Evolutionary conservation across 2,113 vertebrate genomes (phyloP).

Genomic region (Halichoeres trimaculatus): DNA sequence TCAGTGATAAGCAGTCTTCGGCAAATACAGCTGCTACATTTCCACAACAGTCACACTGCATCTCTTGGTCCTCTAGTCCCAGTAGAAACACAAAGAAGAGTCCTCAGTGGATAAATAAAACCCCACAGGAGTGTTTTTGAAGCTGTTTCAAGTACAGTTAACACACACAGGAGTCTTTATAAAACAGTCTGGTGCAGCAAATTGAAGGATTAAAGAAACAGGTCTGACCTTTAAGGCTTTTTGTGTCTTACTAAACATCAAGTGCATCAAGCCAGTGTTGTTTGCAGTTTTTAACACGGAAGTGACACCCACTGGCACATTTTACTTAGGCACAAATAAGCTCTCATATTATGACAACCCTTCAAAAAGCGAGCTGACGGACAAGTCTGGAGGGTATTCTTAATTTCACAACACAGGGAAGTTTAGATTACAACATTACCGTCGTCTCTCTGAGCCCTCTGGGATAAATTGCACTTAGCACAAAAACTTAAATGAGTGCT

Average conservation of each 20-base stretch:
- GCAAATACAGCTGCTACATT: slow-evolving; percentile 43
- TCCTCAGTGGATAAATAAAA: slow-evolving; percentile 13
- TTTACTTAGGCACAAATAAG: slow-evolving; percentile 49
- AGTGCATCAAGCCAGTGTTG: slow-evolving; percentile 31
- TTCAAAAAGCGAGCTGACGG: slow-evolving; percentile 50
- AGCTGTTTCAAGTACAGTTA: slow-evolving; percentile 66
- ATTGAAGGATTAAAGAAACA: slow-evolving; percentile 34
- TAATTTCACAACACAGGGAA: slow-evolving; percentile 43
- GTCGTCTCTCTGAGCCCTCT: slow-evolving; percentile 33
- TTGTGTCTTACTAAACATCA: slow-evolving; percentile 24
- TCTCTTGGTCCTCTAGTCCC: slow-evolving; percentile 24
- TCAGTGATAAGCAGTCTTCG: slow-evolving; percentile 24
- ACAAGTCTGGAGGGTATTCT: slow-evolving; percentile 19
- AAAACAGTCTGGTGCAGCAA: slow-evolving; percentile 50
- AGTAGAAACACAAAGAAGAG: slow-evolving; percentile 7
- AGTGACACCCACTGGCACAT: slow-evolving; percentile 46
- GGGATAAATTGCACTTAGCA: slow-evolving; percentile 51
- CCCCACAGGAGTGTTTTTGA: slow-evolving; percentile 27
- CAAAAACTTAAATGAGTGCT: slow-evolving; percentile 48
- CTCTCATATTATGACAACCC: slow-evolving; percentile 29
- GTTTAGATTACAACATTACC: slow-evolving; percentile 50
- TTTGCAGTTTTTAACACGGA: slow-evolving; percentile 25
- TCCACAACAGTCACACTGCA: slow-evolving; percentile 13
- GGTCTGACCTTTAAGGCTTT: slow-evolving; percentile 51
- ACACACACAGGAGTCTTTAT: slow-evolving; percentile 43